Evolutionary conservation across 2,888 invertebrate species (phyloP).

Genomic region (Catonia carolina): DNA sequence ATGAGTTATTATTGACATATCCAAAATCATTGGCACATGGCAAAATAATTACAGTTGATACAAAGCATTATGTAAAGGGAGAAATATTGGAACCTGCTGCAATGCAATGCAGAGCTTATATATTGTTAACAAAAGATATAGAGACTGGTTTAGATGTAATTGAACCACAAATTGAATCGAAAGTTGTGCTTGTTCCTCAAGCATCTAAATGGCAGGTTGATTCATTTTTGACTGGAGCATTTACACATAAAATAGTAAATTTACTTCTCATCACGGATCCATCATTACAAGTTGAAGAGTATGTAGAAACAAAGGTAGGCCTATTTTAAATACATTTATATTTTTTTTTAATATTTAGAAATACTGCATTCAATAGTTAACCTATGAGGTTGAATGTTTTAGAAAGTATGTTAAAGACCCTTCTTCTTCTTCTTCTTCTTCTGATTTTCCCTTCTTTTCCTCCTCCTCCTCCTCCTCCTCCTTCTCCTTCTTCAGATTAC

Average conservation of each 20-base stretch:
- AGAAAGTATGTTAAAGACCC: too few species aligned
- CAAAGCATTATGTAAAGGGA: not conserved
- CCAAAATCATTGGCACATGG: constrained; percentile 15
- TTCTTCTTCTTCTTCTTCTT: too few species aligned
- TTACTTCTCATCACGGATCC: constrained; percentile 53
- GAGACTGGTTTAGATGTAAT: constrained; percentile 18
- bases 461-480: too few species aligned
- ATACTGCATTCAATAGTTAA: too few species aligned
- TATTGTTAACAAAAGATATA: constrained; percentile 16
- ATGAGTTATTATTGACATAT: constrained; percentile 11
- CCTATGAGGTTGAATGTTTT: too few species aligned
- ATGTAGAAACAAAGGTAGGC: constrained; percentile 12
- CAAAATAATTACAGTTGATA: constrained; percentile 11
- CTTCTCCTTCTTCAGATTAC: too few species aligned
- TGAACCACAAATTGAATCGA: constrained; percentile 15
- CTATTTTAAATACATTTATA: too few species aligned
- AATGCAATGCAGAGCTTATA: constrained; percentile 10
- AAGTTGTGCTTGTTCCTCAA: constrained; percentile 57
- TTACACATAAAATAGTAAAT: constrained; percentile 61
- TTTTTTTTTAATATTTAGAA: too few species aligned
- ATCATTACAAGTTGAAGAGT: constrained; percentile 24
- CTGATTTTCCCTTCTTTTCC: too few species aligned
- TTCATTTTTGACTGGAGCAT: constrained; percentile 57
- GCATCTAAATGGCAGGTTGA: constrained; percentile 69
- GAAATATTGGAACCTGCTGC: not conserved